Base-by-base conservation (phyloP, 2,888 invertebrate species). In the Drosophila bunnanda region DNA sequence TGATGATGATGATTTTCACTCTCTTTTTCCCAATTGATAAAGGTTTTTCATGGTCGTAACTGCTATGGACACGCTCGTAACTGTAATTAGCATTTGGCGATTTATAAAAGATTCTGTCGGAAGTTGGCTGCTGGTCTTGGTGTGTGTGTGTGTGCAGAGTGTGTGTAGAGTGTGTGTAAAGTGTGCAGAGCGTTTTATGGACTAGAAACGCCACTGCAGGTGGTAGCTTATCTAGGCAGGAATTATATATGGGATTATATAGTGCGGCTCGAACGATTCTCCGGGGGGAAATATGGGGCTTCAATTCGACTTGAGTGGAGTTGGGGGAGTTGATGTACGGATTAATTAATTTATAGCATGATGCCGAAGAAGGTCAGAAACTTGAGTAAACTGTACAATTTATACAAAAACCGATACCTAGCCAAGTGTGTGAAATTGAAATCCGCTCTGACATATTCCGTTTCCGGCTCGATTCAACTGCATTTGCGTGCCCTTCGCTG, bases 381-480 rank as follows among this genome's bases (percentile, higher is more conserved):
- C 89, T 91, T 91, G 90, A 91, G 89, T 91, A 91, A 89, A 91
- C 91, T 91, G 92, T 91, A 91, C 91, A 91, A 88, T 92, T 91
- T 91, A 91, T 91, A 91, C 92, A 92, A 88, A 87, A 91, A 89
- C 89, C 89, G 89, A 91, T 91, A 91, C 88, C 90, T 89, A 85
- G 91, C 90, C 90, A 92, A 89, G 81, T 91, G 86, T 84, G 91
- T 89, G 90, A 91, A 92, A 90, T 89, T 91, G 90, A 89, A 92
- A 87, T 91, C 92, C 82, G 91, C 82, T 89, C 85, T 92, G 90
- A 91, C 88, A 89, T 90, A 92, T 85, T 91, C 91, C 90, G 91
- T 90, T 91, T 92, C 90, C 91, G 91, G 91, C 84, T 91, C 91
- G 91, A 91, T 91, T 91, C 92, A 91, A 91, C 91, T 91, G 86